A percentile compares a stretch with the other conserved stretches of the same genome.
phyloP scores from a whole-genome alignment of 2,113 vertebrate genomes.

The Periophthalmodon schlosseri region DNA sequence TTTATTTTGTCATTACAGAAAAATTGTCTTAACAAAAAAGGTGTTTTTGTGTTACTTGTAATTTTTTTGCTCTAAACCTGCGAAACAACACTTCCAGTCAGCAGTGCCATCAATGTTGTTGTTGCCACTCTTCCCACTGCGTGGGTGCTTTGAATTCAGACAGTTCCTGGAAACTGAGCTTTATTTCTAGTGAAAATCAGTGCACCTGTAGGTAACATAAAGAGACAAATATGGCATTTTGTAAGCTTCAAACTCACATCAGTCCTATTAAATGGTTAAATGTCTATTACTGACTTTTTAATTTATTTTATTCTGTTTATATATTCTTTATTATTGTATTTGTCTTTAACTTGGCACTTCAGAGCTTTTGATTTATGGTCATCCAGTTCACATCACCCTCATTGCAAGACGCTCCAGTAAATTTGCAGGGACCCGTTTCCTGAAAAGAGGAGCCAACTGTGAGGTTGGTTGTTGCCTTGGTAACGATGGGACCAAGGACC shows the following conservation, averaged over 20 bases:
- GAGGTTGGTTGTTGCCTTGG: slow-evolving; percentile 80
- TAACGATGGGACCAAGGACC: slow-evolving; percentile 40
- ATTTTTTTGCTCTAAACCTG: background rate
- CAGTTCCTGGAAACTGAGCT: slow-evolving; percentile 40
- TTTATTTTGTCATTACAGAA: background rate
- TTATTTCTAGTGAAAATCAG: slow-evolving; percentile 8
- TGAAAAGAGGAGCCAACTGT: slow-evolving; percentile 95
- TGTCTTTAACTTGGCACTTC: slow-evolving; percentile 76
- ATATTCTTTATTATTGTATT: background rate
- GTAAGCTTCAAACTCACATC: background rate
- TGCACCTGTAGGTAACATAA: slow-evolving; percentile 1
- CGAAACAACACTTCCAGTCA: slow-evolving; percentile 10
- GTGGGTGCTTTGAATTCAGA: slow-evolving; percentile 25
- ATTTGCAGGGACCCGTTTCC: slow-evolving; percentile 96
- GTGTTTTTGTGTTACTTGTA: background rate
- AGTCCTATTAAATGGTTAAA: background rate
- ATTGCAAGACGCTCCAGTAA: slow-evolving; percentile 96
- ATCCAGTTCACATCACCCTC: slow-evolving; percentile 92
- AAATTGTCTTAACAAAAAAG: too few species aligned
- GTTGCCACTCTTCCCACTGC: slow-evolving; percentile 4
- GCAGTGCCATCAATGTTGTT: background rate
- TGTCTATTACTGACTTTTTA: background rate
- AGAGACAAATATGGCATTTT: background rate
- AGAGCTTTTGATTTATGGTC: slow-evolving; percentile 95
- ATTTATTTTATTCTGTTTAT: background rate